Evolutionary conservation across 2,888 invertebrate genomes (phyloP).

Genomic region (Archips xylosteana): DNA sequence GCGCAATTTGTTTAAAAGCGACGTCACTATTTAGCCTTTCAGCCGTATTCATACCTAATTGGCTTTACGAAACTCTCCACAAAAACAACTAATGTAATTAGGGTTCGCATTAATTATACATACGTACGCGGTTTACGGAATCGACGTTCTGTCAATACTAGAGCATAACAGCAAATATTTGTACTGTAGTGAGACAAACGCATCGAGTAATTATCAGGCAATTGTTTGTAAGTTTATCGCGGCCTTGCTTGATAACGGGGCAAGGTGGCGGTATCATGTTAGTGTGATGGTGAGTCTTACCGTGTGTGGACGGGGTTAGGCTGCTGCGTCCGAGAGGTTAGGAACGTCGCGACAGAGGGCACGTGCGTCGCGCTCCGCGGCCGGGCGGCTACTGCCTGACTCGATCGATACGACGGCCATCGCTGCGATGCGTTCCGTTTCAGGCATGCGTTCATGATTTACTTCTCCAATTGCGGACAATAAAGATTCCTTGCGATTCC

Average conservation of each 20-base stretch:
- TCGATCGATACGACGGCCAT: constrained; percentile 79
- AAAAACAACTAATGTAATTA: constrained; percentile 34
- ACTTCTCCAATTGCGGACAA: constrained; percentile 37
- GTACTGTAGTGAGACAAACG: constrained; percentile 34
- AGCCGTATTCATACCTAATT: constrained; percentile 7
- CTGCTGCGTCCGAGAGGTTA: constrained; percentile 48
- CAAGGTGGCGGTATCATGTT: neutral
- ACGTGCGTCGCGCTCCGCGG: constrained; percentile 68
- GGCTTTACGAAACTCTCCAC: constrained; percentile 12
- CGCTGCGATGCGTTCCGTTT: constrained; percentile 76
- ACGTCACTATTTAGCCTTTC: constrained; percentile 10
- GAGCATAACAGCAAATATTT: constrained; percentile 48
- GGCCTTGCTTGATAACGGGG: no score
- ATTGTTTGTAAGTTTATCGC: constrained; percentile 26
- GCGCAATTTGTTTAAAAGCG: constrained; percentile 14
- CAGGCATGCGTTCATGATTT: constrained; percentile 53
- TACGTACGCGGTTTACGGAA: constrained; percentile 17
- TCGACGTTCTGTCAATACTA: constrained; percentile 34
- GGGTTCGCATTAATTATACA: constrained; percentile 14
- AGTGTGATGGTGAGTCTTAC: constrained; percentile 33
- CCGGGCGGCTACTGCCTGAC: constrained; percentile 79
- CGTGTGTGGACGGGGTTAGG: constrained; percentile 37
- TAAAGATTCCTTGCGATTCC: constrained; percentile 28
- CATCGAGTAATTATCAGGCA: constrained; percentile 13
- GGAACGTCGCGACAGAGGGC: constrained; percentile 45